Percentiles rank a stretch among this genome's conserved stretches.
Conservation (phyloP, 2,888 invertebrate genomes). For the Drosophila atripex region DNA sequence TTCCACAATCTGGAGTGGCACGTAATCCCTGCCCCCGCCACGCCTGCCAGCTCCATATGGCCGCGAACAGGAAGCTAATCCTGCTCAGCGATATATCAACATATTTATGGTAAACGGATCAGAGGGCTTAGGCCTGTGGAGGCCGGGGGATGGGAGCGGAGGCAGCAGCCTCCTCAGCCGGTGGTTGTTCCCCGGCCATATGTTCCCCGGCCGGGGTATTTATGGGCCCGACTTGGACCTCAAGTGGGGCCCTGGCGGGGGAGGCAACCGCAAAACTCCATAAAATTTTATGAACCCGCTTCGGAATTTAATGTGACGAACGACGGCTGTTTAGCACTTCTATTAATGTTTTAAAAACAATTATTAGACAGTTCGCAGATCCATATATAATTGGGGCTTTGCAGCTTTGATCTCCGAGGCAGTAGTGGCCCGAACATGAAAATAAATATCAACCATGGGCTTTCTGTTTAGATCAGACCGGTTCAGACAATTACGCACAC, state of each 20-base stretch:
- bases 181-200: conserved; percentile 67
- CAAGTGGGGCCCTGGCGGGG: neutral
- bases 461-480: conserved; percentile 19
- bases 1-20: conserved; percentile 56
- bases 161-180: conserved; percentile 39
- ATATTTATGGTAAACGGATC: conserved; percentile 79
- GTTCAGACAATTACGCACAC: conserved; percentile 57
- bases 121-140: conserved; percentile 58
- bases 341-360: conserved; percentile 78
- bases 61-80: conserved; percentile 76
- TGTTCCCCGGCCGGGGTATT: conserved; percentile 40
- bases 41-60: conserved; percentile 68
- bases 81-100: conserved; percentile 79
- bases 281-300: conserved; percentile 68
- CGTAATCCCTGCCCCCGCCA: conserved; percentile 23
- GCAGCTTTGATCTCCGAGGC: conserved; percentile 57
- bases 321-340: conserved; percentile 61
- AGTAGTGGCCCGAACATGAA: conserved; percentile 24
- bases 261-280: conserved; percentile 28
- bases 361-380: conserved; percentile 69
- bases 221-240: conserved; percentile 18
- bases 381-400: conserved; percentile 24
- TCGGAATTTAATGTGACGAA: conserved; percentile 50
- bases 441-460: conserved; percentile 57
- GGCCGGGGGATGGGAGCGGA: conserved; percentile 9